Conservation (phyloP, 2,797 vertebrate species). For the Scolopax bukidnonensis region DNA sequence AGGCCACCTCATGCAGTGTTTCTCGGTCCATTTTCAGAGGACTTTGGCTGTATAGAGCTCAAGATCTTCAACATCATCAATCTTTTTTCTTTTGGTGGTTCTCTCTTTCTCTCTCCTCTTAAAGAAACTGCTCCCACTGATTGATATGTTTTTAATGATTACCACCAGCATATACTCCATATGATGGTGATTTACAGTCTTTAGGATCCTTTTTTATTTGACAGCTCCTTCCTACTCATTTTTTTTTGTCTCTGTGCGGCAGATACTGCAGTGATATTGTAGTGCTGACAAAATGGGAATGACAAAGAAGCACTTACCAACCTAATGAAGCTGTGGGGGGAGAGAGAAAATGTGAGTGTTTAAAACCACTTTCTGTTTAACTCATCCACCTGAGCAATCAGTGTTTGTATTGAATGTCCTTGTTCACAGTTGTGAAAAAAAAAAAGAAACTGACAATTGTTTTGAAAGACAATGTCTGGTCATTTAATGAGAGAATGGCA, state of each 20-base stretch:
- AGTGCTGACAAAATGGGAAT: slow-evolving; percentile 29
- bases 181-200: background rate
- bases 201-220: slow-evolving; percentile 55
- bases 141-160: slow-evolving; percentile 58
- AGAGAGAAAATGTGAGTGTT: background rate
- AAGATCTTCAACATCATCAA: background rate
- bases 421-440: background rate
- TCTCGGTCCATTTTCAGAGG: background rate
- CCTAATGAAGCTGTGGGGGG: background rate
- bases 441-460: background rate
- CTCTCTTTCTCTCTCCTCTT: background rate
- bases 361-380: background rate
- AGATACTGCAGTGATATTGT: slow-evolving; percentile 19
- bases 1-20: background rate
- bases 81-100: background rate
- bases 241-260: background rate
- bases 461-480: background rate
- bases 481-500: background rate
- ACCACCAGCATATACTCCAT: background rate
- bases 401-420: background rate
- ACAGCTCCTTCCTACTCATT: slow-evolving; percentile 44
- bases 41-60: background rate
- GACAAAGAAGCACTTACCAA: slow-evolving; percentile 7
- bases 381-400: background rate
- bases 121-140: background rate